Evolutionary conservation across 2,797 vertebrate species (phyloP).

Genomic region (Diceros bicornis): DNA sequence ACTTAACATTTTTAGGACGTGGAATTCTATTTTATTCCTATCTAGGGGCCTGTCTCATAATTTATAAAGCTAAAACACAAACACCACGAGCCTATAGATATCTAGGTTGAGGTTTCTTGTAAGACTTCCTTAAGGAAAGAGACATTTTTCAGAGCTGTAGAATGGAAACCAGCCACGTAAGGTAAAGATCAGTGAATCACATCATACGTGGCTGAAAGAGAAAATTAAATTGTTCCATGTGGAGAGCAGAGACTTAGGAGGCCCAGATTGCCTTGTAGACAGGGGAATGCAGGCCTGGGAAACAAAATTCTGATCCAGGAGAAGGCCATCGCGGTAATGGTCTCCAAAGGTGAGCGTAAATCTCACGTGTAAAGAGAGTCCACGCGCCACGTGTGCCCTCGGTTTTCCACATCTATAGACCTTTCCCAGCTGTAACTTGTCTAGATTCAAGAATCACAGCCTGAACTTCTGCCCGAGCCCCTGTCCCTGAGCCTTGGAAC

Average conservation of each 20-base stretch:
- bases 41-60: background rate
- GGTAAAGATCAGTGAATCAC: slow-evolving; percentile 43
- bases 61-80: background rate
- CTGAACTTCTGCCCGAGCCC: background rate
- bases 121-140: slow-evolving; percentile 8
- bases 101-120: background rate
- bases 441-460: background rate
- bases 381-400: accelerated
- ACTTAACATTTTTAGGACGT: background rate
- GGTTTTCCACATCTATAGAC: background rate
- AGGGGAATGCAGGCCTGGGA: background rate
- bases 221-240: background rate
- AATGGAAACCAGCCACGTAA: background rate
- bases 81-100: background rate
- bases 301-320: background rate
- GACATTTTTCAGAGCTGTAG: background rate
- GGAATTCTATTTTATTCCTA: background rate
- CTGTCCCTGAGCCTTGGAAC: background rate
- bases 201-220: background rate
- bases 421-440: background rate
- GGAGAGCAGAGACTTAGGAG: slow-evolving; percentile 11
- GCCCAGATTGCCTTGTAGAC: background rate
- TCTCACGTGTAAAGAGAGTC: background rate
- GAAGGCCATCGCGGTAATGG: background rate
- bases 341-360: background rate